phyloP scores from a whole-genome alignment of 1,140 invertebrate species.

The Melitaea cinxia region DNA sequence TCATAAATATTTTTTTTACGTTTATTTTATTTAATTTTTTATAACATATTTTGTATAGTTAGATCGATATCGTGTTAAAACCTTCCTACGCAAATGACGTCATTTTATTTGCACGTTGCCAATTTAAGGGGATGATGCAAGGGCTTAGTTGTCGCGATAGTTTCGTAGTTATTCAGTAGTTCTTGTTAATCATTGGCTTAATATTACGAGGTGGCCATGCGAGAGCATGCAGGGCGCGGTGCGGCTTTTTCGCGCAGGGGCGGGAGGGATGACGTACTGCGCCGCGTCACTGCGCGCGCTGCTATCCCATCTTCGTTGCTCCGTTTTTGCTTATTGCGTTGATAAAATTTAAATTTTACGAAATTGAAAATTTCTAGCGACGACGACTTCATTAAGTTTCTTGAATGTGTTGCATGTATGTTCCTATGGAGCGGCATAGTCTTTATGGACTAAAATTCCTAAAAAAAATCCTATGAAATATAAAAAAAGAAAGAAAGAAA shows the following conservation, averaged over 20 bases:
- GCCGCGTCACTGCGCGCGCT: slow-evolving; percentile 77
- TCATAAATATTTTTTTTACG: slow-evolving; percentile 6
- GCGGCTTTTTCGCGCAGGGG: slow-evolving; percentile 50
- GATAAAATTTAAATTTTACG: neutral
- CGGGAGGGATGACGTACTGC: slow-evolving; percentile 67
- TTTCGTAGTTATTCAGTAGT: slow-evolving; percentile 47
- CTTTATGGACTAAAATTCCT: too few species aligned
- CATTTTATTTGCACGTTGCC: slow-evolving; percentile 64
- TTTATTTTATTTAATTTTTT: slow-evolving; percentile 1
- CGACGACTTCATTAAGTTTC: too few species aligned
- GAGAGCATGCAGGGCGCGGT: slow-evolving; percentile 63
- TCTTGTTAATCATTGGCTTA: slow-evolving; percentile 57
- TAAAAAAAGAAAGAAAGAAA: too few species aligned
- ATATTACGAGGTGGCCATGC: slow-evolving; percentile 49
- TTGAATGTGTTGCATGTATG: too few species aligned
- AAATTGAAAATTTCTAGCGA: neutral
- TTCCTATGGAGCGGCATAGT: too few species aligned
- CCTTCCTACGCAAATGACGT: slow-evolving; percentile 72
- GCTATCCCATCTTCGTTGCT: slow-evolving; percentile 65
- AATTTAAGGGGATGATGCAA: slow-evolving; percentile 77
- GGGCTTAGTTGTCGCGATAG: slow-evolving; percentile 54
- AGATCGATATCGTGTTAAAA: slow-evolving; percentile 32
- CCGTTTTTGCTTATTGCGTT: slow-evolving; percentile 38
- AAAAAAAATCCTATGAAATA: too few species aligned
- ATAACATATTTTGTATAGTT: slow-evolving; percentile 6